Evolutionary conservation across 2,888 invertebrate species (phyloP).

Genomic region (Pharmacophagus antenor): DNA sequence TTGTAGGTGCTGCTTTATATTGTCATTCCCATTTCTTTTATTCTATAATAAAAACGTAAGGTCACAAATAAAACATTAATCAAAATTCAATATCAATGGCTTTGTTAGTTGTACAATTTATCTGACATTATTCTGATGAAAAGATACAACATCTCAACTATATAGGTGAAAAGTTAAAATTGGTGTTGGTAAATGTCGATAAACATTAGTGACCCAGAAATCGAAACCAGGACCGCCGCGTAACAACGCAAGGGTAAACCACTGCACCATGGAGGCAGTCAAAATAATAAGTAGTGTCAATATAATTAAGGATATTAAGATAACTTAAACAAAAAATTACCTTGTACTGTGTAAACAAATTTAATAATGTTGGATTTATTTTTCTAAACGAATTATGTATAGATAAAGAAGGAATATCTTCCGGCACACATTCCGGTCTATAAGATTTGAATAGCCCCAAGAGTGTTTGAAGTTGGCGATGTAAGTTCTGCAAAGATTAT

Average conservation of each 20-base stretch:
- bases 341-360: conserved; percentile 62
- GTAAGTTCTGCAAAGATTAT: conserved; percentile 53
- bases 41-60: conserved; percentile 48
- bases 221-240: too few species aligned
- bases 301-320: neutral
- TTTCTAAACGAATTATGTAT: conserved; percentile 68
- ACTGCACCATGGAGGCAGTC: too few species aligned
- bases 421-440: conserved; percentile 74
- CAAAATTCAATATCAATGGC: too few species aligned
- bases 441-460: conserved; percentile 72
- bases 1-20: conserved; percentile 49
- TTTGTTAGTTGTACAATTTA: too few species aligned
- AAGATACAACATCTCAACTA: too few species aligned
- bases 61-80: too few species aligned
- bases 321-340: conserved; percentile 40
- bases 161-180: too few species aligned
- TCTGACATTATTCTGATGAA: too few species aligned
- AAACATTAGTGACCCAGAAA: too few species aligned
- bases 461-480: conserved; percentile 63
- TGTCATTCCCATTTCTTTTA: conserved; percentile 43
- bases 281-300: too few species aligned
- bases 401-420: conserved; percentile 66
- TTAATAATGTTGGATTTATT: conserved; percentile 51
- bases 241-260: too few species aligned
- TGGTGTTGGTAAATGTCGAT: too few species aligned